Conservation (phyloP, 2,113 vertebrate genomes). For the Xyrauchen texanus region DNA sequence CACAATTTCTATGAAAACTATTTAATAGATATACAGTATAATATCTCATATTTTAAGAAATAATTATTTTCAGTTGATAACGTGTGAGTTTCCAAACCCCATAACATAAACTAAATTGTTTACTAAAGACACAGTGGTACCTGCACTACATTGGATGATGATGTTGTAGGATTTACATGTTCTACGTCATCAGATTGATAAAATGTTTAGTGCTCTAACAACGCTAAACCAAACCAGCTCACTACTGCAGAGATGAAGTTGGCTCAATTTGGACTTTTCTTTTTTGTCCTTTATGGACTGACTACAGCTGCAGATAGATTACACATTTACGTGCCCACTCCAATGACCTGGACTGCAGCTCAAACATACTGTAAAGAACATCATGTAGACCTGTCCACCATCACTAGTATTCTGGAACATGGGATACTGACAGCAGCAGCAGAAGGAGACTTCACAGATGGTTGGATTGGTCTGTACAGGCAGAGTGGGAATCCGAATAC, state of each 20-base stretch:
- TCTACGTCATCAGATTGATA: not conserved
- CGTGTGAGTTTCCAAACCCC: too few species aligned
- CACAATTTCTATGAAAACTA: too few species aligned
- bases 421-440: rapidly evolving
- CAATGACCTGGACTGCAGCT: constrained; percentile 44
- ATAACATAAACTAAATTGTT: too few species aligned
- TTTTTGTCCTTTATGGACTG: constrained; percentile 3
- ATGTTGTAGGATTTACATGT: not conserved
- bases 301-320: not conserved
- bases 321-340: not conserved
- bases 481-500: not conserved
- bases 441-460: rapidly evolving
- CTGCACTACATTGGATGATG: not conserved
- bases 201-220: not conserved
- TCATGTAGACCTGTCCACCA: constrained; percentile 41
- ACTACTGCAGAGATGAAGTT: not conserved
- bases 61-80: too few species aligned
- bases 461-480: constrained; percentile 57
- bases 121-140: too few species aligned
- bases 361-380: not conserved
- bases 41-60: too few species aligned
- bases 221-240: not conserved
- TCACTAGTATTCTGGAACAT: not conserved
- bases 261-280: not conserved
- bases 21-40: too few species aligned